phyloP scores from a whole-genome alignment of 2,797 vertebrate genomes.

The Phataginus tricuspis region DNA sequence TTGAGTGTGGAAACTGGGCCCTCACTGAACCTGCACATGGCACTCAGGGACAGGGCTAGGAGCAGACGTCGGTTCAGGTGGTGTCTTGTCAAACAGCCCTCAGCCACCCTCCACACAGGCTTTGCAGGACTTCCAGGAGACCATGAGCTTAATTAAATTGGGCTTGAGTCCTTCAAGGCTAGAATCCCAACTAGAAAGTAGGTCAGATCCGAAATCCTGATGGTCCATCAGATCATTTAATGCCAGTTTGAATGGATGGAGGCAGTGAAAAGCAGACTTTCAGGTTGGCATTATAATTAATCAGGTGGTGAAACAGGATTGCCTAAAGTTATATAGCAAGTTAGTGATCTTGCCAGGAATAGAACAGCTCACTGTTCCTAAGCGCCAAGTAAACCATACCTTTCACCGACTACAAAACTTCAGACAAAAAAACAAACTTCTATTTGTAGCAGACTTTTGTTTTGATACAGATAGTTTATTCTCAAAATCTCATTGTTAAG shows the following conservation, averaged over 20 bases:
- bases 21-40: background rate
- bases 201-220: constrained; percentile 44
- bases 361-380: constrained; percentile 24
- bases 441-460: background rate
- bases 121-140: background rate
- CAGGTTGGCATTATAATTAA: constrained; percentile 33
- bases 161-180: background rate
- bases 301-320: constrained; percentile 36
- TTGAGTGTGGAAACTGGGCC: background rate
- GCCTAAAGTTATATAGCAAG: constrained; percentile 31
- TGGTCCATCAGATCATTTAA: background rate
- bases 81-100: background rate
- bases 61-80: background rate
- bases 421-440: background rate
- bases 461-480: background rate
- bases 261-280: constrained; percentile 9
- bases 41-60: background rate
- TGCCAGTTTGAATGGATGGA: background rate
- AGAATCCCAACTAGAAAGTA: background rate
- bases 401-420: background rate
- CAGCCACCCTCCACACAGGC: background rate
- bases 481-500: background rate
- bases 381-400: background rate
- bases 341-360: background rate
- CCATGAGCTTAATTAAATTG: background rate